Conservation (phyloP, 2,113 vertebrate genomes). For the Raja brachyura region DNA sequence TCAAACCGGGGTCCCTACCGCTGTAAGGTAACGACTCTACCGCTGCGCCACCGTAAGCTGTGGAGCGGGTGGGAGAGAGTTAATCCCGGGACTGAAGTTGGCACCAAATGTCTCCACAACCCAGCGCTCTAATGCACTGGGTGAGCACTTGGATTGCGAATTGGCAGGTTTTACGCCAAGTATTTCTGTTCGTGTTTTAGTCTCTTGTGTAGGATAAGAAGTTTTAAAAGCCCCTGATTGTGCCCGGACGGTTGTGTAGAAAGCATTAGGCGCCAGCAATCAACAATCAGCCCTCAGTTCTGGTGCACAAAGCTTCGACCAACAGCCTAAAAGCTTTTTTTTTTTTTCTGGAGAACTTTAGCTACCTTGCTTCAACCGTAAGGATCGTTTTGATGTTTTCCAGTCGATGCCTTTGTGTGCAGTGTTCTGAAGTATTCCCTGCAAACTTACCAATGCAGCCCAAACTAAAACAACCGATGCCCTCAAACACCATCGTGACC, state of each 20-base stretch:
- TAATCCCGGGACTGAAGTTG: not conserved
- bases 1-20: too few species aligned
- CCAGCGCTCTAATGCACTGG: not conserved
- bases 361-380: not conserved
- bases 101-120: not conserved
- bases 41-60: too few species aligned
- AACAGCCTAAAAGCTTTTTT: slow-evolving; percentile 20
- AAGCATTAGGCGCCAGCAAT: slow-evolving; percentile 15
- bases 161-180: not conserved
- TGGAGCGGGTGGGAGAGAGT: not conserved
- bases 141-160: not conserved
- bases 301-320: not conserved
- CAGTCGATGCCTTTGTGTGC: not conserved
- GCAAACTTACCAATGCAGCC: not conserved
- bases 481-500: not conserved
- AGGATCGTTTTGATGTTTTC: not conserved
- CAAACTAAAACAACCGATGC: not conserved
- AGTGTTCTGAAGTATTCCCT: not conserved
- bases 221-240: slow-evolving; percentile 38
- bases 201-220: slow-evolving; percentile 35
- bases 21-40: too few species aligned
- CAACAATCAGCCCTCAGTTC: slow-evolving; percentile 33
- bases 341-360: not conserved
- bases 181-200: slow-evolving; percentile 27
- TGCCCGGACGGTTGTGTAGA: not conserved